phyloP scores from a whole-genome alignment of 2,888 invertebrate genomes.

The Exocentrus adspersus region DNA sequence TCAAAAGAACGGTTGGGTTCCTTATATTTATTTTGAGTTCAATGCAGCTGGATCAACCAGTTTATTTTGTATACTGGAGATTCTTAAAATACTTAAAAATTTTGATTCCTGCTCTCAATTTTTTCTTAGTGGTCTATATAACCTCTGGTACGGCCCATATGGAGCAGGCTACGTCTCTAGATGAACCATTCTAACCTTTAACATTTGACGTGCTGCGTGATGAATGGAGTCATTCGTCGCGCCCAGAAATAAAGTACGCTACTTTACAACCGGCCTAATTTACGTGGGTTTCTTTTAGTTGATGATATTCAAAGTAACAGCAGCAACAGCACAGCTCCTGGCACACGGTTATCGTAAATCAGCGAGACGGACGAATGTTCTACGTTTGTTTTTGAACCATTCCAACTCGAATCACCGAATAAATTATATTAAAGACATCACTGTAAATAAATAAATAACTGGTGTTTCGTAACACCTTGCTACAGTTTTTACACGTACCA shows the following conservation, averaged over 20 bases:
- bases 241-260: conserved; percentile 53
- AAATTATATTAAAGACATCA: conserved; percentile 37
- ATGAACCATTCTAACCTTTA: conserved; percentile 45
- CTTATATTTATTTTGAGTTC: no score
- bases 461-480: conserved; percentile 19
- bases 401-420: conserved; percentile 48
- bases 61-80: no score
- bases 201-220: conserved; percentile 50
- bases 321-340: conserved; percentile 39
- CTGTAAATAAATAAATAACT: conserved; percentile 13
- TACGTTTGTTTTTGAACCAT: conserved; percentile 53
- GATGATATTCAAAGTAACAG: conserved; percentile 39
- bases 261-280: conserved; percentile 52
- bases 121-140: no score
- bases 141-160: no score
- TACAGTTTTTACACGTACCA: neutral
- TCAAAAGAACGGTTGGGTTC: no score
- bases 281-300: conserved; percentile 46
- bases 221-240: conserved; percentile 52
- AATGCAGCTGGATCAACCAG: no score
- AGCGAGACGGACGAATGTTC: conserved; percentile 53
- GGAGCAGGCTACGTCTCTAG: conserved; percentile 24
- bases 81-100: no score
- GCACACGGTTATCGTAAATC: conserved; percentile 54
- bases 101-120: no score